Conservation (phyloP, 2,888 invertebrate species). For the Morinoia aosen region DNA sequence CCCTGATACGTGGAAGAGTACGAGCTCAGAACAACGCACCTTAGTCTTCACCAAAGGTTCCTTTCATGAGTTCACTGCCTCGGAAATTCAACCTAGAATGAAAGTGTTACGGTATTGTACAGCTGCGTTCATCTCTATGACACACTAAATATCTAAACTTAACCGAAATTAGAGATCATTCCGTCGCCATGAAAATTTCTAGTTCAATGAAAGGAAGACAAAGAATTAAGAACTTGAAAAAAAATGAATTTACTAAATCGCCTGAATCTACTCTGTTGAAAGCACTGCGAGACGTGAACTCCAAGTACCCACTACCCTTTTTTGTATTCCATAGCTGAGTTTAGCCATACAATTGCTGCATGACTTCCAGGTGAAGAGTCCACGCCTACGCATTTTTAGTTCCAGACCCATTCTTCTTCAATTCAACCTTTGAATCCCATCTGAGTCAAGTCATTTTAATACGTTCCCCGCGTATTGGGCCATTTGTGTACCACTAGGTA, state of each 20-base stretch:
- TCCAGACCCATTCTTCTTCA: neutral
- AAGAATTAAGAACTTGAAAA: neutral
- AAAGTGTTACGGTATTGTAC: neutral
- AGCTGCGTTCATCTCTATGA: neutral
- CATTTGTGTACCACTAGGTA: too few species aligned
- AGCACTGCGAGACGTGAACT: too few species aligned
- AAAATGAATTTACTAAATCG: neutral
- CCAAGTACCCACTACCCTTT: neutral
- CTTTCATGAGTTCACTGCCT: neutral
- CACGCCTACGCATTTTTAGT: neutral
- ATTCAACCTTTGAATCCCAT: neutral
- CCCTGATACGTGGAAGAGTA: neutral
- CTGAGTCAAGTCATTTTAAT: too few species aligned
- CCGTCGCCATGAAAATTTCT: neutral
- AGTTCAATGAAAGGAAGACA: neutral
- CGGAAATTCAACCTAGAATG: neutral
- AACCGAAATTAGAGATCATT: neutral
- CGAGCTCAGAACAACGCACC: neutral
- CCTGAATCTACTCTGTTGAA: neutral
- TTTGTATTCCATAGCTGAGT: neutral
- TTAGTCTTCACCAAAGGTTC: neutral
- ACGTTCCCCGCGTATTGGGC: too few species aligned
- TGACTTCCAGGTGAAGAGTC: neutral
- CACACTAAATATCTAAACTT: neutral
- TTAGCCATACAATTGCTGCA: neutral